These are phyloP conservation scores for Dolichotis patagonum DNA, from an alignment of 2,113 vertebrate species.

Conservation along the genomic window DNA sequence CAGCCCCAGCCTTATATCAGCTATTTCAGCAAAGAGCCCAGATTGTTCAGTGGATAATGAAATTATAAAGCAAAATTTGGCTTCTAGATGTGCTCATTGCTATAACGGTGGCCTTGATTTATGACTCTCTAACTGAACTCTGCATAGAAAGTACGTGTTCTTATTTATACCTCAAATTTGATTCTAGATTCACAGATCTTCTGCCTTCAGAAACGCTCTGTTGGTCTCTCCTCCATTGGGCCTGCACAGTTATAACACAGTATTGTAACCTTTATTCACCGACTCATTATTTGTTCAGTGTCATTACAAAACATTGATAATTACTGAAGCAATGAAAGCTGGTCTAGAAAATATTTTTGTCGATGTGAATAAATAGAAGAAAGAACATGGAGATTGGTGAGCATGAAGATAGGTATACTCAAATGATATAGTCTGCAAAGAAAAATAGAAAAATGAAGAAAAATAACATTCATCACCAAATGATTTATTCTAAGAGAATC, in stretches of 20 bases:
- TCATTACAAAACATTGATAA: background rate
- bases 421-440: background rate
- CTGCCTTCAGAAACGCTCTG: background rate
- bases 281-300: background rate
- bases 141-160: background rate
- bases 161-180: background rate
- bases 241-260: background rate
- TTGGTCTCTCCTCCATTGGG: background rate
- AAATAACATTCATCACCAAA: background rate
- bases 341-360: background rate
- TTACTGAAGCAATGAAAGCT: background rate
- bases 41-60: background rate
- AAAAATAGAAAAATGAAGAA: background rate
- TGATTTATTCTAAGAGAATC: background rate
- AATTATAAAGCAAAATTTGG: background rate
- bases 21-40: background rate
- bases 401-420: background rate
- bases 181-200: background rate
- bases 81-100: background rate
- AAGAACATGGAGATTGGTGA: background rate
- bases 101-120: background rate
- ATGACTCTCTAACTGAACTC: background rate
- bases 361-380: background rate
- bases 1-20: background rate
- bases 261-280: background rate